Base-by-base conservation (phyloP, 2,797 vertebrate species). In the Halcyon leucocephala region DNA sequence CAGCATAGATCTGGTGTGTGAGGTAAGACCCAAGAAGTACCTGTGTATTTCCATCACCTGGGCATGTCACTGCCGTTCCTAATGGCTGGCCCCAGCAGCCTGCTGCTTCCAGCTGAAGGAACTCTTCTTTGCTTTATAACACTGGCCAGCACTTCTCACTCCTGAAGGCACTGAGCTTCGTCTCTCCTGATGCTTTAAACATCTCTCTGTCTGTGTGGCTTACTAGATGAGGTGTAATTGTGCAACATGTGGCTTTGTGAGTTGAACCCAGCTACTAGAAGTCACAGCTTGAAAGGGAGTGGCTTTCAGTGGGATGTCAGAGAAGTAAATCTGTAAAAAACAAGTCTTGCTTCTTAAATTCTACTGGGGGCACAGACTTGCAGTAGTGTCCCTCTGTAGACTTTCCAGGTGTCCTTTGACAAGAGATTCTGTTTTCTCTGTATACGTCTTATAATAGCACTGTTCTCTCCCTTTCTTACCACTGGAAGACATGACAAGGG, bases 1-100 rank as follows among this genome's bases (percentile, higher is more conserved):
- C 96, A 98, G 97, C 58, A 76, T 98, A 49, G 98, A 99, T 94
- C 93, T 99, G 71, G 74, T 98, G 74, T 99, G 99, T 97, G 98
- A 99, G 98, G 99, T 99, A 85, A 97, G 97, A 79, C 33, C 15
- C 37, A 35, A n/a, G 67, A 85, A 33, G 33, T 58, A 35, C 21
- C 46, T 49, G 13, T 58, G 11, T 69, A 19, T 87, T 76, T 37
- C 52, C n/a, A 35, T 66, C 41, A 12, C 39, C 24, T 71, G 25
- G 28, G 14, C 19, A 20, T 26, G 18, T 85, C 24, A 29, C 37
- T 77, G 55, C n/a, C 15, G 49, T 76, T 82, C 31, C 54, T 73
- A 82, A 48, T 16, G 28, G 20, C 48, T 82, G 73, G 33, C 12
- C 17, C 24, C 39, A 64, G 21, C 42, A 72, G n/a, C 55, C 69